Conservation (phyloP, 1,140 invertebrate species). For the Rhagoletis zephyria region DNA sequence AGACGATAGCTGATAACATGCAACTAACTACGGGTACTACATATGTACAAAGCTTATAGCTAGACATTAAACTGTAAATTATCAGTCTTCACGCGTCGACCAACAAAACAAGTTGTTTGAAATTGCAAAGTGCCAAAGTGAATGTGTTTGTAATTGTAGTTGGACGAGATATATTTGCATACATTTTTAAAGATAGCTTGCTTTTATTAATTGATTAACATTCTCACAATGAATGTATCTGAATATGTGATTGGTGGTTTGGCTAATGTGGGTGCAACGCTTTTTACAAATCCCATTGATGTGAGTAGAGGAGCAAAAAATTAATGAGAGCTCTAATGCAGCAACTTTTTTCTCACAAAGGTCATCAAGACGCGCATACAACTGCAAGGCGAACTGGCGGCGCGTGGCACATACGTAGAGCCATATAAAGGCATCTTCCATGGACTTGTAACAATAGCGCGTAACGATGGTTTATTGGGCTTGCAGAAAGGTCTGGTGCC, state of each 20-base stretch:
- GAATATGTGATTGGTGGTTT: slow-evolving; percentile 74
- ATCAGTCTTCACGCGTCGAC: too few species aligned
- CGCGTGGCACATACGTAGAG: slow-evolving; percentile 76
- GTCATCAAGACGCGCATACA: slow-evolving; percentile 91
- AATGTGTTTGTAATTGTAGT: too few species aligned
- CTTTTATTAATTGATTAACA: neutral
- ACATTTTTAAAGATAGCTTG: neutral
- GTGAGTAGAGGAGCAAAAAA: slow-evolving; percentile 74
- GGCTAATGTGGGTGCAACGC: slow-evolving; percentile 76
- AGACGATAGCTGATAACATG: too few species aligned
- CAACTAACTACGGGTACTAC: too few species aligned
- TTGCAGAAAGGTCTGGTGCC: slow-evolving; percentile 91
- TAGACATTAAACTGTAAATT: too few species aligned
- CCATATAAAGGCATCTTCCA: slow-evolving; percentile 82
- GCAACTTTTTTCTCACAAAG: slow-evolving; percentile 61
- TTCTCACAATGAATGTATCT: slow-evolving; percentile 45
- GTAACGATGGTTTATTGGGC: slow-evolving; percentile 78
- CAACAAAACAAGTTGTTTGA: too few species aligned
- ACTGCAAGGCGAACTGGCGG: slow-evolving; percentile 88
- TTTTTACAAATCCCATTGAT: slow-evolving; percentile 83
- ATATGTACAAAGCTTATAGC: too few species aligned
- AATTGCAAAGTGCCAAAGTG: too few species aligned
- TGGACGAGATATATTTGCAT: too few species aligned
- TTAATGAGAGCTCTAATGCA: too few species aligned
- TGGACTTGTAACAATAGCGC: slow-evolving; percentile 77